Evolutionary conservation across 1,140 invertebrate species (phyloP).

Genomic region (Pteromalus puparum): DNA sequence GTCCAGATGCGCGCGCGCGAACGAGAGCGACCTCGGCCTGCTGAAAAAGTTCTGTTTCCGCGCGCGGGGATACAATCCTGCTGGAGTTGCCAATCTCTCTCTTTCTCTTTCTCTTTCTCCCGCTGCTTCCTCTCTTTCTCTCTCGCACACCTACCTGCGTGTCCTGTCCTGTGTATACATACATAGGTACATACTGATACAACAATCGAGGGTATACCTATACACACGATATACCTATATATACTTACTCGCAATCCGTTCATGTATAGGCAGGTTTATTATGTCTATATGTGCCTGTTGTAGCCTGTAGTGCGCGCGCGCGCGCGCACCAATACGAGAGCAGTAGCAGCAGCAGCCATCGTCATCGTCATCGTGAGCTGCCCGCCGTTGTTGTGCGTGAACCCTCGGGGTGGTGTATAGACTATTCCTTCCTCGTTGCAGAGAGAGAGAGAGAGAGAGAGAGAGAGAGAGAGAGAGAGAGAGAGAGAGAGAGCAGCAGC

Average conservation of each 20-base stretch:
- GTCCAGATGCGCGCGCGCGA: neutral
- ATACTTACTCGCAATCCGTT: no score
- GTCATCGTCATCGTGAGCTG: neutral
- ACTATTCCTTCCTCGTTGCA: neutral
- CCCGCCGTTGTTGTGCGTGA: neutral
- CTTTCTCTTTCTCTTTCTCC: neutral
- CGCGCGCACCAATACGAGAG: neutral
- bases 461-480: neutral
- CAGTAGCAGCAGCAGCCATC: constrained; percentile 1
- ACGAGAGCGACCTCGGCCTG: neutral
- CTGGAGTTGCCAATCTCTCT: neutral
- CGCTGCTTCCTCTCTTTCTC: neutral
- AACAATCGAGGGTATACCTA: neutral
- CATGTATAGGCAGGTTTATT: no score
- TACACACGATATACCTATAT: neutral
- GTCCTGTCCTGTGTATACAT: no score
- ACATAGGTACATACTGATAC: neutral
- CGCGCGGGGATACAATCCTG: neutral
- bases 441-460: neutral
- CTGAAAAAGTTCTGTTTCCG: neutral
- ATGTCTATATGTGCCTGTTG: no score
- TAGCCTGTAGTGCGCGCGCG: neutral
- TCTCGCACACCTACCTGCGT: neutral
- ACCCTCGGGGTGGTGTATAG: neutral
- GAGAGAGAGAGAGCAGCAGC: neutral